Conservation (phyloP, 1,140 invertebrate genomes). For the Lepidostoma basale region DNA sequence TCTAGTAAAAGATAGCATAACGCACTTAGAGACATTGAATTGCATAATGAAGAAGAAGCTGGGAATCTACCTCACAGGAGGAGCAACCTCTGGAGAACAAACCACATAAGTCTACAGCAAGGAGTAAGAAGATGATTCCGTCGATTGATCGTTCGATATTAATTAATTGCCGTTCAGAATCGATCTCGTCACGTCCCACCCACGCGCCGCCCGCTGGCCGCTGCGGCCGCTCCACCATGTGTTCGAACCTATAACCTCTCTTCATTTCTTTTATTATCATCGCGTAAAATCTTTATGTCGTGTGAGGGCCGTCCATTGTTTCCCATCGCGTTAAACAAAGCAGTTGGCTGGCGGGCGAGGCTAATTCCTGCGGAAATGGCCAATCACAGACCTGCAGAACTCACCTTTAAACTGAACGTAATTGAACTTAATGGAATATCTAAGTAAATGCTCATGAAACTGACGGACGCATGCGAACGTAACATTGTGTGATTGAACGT, state of each 20-base stretch:
- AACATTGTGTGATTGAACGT: background rate
- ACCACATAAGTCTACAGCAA: too few relatives aligned
- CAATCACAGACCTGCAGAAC: slow-evolving; percentile 22
- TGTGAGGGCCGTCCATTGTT: slow-evolving; percentile 15
- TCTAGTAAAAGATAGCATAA: too few relatives aligned
- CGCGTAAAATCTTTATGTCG: slow-evolving; percentile 36
- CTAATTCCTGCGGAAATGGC: slow-evolving; percentile 20
- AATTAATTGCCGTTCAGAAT: too few relatives aligned
- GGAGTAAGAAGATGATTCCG: too few relatives aligned
- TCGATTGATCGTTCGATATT: too few relatives aligned
- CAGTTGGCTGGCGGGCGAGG: slow-evolving; percentile 26
- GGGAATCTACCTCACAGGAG: too few relatives aligned
- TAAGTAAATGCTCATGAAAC: slow-evolving; percentile 24
- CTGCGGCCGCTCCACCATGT: background rate
- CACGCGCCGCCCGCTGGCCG: background rate
- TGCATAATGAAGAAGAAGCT: too few relatives aligned
- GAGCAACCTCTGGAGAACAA: too few relatives aligned
- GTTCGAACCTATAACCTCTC: background rate
- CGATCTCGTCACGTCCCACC: background rate
- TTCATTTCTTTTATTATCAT: slow-evolving; percentile 29
- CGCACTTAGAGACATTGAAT: too few relatives aligned
- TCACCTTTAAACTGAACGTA: slow-evolving; percentile 28
- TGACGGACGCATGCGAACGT: slow-evolving; percentile 15
- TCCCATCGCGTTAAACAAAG: slow-evolving; percentile 26
- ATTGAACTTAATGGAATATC: slow-evolving; percentile 38